phyloP scores from a whole-genome alignment of 23 tunicate genomes.

The Ascidia mentula region DNA sequence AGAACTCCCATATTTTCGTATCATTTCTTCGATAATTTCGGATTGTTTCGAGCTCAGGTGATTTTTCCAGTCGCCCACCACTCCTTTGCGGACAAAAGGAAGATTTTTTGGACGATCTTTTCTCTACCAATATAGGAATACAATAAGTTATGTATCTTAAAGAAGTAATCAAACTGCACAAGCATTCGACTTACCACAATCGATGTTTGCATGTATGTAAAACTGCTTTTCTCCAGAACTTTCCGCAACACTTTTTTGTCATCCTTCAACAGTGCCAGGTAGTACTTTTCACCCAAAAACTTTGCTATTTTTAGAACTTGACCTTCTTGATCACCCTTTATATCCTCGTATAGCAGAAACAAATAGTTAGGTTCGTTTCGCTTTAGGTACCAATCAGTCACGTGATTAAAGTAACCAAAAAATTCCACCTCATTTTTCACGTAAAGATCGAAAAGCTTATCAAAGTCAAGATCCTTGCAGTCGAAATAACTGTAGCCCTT shows the following conservation, averaged over 20 bases:
- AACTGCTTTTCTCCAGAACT: constrained; percentile 32
- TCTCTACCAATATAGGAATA: no score
- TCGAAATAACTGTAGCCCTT: constrained; percentile 22
- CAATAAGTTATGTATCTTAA: no score
- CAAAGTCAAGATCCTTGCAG: constrained; percentile 20
- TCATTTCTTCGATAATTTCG: constrained; percentile 12
- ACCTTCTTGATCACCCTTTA: constrained; percentile 17
- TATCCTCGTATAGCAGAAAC: constrained; percentile 56
- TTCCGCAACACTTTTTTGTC: constrained; percentile 17
- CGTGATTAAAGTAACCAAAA: constrained; percentile 15
- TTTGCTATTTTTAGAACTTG: constrained; percentile 39
- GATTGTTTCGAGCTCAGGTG: constrained; percentile 37
- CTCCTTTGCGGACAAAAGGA: constrained; percentile 50
- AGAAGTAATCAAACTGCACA: no score
- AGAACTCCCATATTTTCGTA: constrained; percentile 1
- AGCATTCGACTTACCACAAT: no score
- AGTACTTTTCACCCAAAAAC: constrained; percentile 44
- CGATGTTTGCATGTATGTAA: constrained; percentile 25
- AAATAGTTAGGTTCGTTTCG: constrained; percentile 24
- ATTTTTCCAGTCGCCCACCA: constrained; percentile 51
- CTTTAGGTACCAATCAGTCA: constrained; percentile 36
- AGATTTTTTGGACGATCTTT: constrained; percentile 9
- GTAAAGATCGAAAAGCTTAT: constrained; percentile 24
- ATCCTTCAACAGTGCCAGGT: constrained; percentile 16
- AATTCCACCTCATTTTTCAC: constrained; percentile 15